Base-by-base conservation (phyloP, 64 coral and sea anemone genomes). In the Trachythela sp. region DNA sequence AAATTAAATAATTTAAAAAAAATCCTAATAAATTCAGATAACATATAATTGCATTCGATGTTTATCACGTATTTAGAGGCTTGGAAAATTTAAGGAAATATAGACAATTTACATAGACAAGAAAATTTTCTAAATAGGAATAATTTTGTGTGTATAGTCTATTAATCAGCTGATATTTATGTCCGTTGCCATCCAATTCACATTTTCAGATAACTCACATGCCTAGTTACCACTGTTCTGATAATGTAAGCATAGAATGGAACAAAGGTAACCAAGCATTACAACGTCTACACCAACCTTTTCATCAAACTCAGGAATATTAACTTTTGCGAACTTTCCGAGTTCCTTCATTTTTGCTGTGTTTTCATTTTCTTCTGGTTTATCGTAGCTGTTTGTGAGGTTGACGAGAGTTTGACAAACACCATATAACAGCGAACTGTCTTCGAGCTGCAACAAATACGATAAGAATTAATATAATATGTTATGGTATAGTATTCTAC, bases 281-380 rank as follows among this genome's bases (percentile, higher is more conserved):
- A n/a, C n/a, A n/a, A n/a, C n/a, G 0, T 20, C 31, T 9, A 84
- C 29, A 7, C 33, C 22, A 77, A 94, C 96, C 93, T 99, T 99
- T 83, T 99, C 96, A 30, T 89, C 80, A 40, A 90, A 94, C 83
- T 94, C 91, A 11, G 96, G 96, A 54, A 99, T 75, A 42, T 93
- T 93, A 1, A 94, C 93, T 95, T 99, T 92, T 8, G 96, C 96
- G 70, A 95, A 99, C 70, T 95, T 94, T 39, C 95, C 95, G 14
- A 99, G 89, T 86, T 98, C 92, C 40, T 98, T 92, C 95, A 98
- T 98, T 87, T 98, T 93, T 59, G 94, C 95, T 36, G 95, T 36
- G 75, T 80, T 80, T 80, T 80, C 75, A 20, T 80, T 93, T 54
- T 94, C 85, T 35, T 98, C 95, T 0, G 95, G 95, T 90, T 89